Base-by-base conservation (phyloP, 1,140 invertebrate species). In the Drosophila santomea region DNA sequence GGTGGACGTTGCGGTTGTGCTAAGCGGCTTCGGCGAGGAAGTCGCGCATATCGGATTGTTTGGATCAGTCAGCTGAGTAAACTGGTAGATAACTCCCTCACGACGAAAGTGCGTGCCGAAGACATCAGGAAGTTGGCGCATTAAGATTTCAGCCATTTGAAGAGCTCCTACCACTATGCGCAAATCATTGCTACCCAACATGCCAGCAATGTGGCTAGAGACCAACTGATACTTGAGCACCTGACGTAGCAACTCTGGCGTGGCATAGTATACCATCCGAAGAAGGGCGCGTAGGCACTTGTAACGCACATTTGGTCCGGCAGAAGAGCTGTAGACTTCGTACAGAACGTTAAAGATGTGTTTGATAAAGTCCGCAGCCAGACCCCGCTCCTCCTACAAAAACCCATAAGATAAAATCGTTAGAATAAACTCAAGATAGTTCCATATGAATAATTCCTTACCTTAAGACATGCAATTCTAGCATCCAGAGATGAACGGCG, bases 241-340 rank as follows among this genome's bases (percentile, higher is more conserved):
- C 81, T 97, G 96, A 79, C 96, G 95, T 15, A 99, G 94, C 61
- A 98, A 94, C 85, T 97, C 95, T 7, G 97, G 95, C 72, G 95
- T 96, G 3, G 98, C 96, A 93, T 98, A 99, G 93, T 98, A 98
- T 1, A 99, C 97, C 96, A 99, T 99, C 54, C 98, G 94, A 14
- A 99, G 94, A 20, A 99, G 94, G n/a, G 98, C 98, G 90, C 98
- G 96, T 25, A 99, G 94, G 92, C 98, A 99, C 93, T 98, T 98
- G 93, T 98, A 98, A 82, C 98, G 95, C 12, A 99, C 98, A 57
- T 98, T 97, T n/a, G 98, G 98, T 6, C 98, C 98, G 58, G 98
- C 98, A 23, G 97, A 98, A 74, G 97, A 98, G 90, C 97, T 98
- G 93, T 99, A 99, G 23, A 99, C 98, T 94, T 99, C 98, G 93